Base-by-base conservation (phyloP, 2,797 vertebrate species). In the Cetoscarus ocellatus region DNA sequence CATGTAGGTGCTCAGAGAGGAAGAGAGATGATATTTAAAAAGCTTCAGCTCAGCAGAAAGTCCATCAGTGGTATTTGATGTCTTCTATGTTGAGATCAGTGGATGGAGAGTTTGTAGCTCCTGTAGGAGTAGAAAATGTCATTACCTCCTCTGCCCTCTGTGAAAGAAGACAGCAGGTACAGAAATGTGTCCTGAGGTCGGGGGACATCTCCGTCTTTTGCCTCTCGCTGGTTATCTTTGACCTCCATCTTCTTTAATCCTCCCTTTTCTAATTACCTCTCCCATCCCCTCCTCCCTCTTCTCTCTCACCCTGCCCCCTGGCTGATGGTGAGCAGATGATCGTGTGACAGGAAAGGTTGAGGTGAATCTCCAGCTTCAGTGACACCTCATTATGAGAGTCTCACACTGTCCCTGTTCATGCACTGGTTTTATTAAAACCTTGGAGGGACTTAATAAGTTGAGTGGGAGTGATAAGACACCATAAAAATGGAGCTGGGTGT, bases 271-370 rank as follows among this genome's bases (percentile, higher is more conserved):
- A 89, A 92, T 90, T 86, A 86, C 82, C 57, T 50, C 61, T 66
- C 61, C 67, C 53, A 65, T 61, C 64, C 44, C 60, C 67, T 69
- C 43, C 70, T 58, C 66, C 61, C 58, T 79, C 53, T 73, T 83
- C 69, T 64, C 50, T 63, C 60, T 11, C 48, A 78, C 56, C 76
- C 67, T 77, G 67, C 59, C 66, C 67, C 61, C 73, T 88, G 85
- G 88, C 73, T 82, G 87, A 89, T 82, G 81, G 83, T 83, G 77
- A 88, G 66, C 80, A 88, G 79, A 86, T 80, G 83, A 89, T 89
- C 84, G 83, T 85, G 56, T 77, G 75, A 88, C 84, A 83, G 79
- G 79, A 86, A 91, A 92, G 90, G 90, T 88, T 87, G 81, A 84
- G 84, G 80, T 88, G 84, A 90, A 83, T 92, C 77, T 60, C 67